Evolutionary conservation across 2,113 vertebrate genomes (phyloP), one percentile per base, ranked within the genome.

Genomic region (Spheniscus mendiculus): DNA sequence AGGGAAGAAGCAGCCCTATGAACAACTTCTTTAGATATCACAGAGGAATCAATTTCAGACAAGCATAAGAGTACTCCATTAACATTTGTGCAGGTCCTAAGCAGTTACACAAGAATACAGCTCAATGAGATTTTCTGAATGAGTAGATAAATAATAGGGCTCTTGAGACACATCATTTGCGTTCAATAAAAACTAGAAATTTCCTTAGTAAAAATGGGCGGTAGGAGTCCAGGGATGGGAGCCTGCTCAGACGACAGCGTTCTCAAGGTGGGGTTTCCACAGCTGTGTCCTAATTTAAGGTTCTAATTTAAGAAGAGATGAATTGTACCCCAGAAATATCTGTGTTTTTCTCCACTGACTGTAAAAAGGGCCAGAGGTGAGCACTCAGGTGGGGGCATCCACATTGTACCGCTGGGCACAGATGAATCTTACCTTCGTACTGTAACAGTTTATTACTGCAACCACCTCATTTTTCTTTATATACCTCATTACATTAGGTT

Each of bases 61-160:
- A 78, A 91, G 69, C 25, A 15, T 30, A 72, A 81, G 61, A 87
- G 59, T 36, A 67, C 17, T 89, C 61, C 47, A 44, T 61, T 79
- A 79, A 76, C 23, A 72, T 76, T 85, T 87, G 53, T 72, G 70
- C 61, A 85, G 49, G 53, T 85, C 70, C 56, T 79, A 85, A 72
- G 70, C 74, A 90, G 81, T 72, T 76, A 63, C 62, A 74, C 18
- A 71, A 91, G 47, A 78, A 71, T 65, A 85, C 52, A 94, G 81
- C 84, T 95, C 81, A 87, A 22, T 84, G 63, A 93, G 45, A 63
- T 89, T 74, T 94, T 95, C 91, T 84, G 62, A 91, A 93, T 47
- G 45, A 79, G 50, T 6, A 67, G 38, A 87, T 74, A 84, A 96
- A 90, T 93, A 73, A 87, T 29, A 63, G 45, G 40, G 49, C 73